Percentiles rank a stretch among this genome's conserved stretches.
Conservation (phyloP, 2,797 vertebrate species). For the Cephalopachus bancanus region DNA sequence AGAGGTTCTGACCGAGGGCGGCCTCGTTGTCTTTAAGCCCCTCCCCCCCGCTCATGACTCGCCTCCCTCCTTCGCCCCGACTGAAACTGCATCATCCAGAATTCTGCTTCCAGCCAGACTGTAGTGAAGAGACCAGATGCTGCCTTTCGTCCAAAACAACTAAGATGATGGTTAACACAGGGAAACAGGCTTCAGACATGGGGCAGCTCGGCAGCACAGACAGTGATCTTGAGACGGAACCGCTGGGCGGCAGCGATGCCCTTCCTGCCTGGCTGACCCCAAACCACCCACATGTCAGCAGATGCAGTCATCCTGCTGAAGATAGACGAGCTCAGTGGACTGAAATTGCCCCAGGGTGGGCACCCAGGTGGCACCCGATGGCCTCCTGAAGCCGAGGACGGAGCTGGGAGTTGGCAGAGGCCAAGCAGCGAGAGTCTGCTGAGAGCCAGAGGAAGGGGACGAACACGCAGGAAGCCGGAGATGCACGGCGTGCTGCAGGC, state of each 20-base stretch:
- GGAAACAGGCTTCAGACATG: not conserved
- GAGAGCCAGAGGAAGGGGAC: not conserved
- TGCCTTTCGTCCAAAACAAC: not conserved
- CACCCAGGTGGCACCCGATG: too few relatives aligned
- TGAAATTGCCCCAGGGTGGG: too few relatives aligned
- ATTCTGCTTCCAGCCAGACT: not conserved
- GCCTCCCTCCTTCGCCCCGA: not conserved
- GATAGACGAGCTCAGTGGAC: too few relatives aligned
- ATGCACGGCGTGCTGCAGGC: too few relatives aligned
- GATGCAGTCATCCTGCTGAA: too few relatives aligned
- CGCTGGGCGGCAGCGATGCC: too few relatives aligned
- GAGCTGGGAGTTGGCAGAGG: not conserved
- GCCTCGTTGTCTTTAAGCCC: too few relatives aligned
- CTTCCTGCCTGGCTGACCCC: too few relatives aligned
- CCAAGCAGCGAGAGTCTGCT: not conserved
- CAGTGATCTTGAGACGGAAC: not conserved
- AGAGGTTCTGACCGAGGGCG: not conserved
- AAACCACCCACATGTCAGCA: too few relatives aligned
- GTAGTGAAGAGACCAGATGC: not conserved
- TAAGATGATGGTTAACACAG: not conserved
- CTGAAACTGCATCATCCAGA: not conserved
- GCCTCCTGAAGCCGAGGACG: too few relatives aligned
- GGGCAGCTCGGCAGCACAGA: too few relatives aligned
- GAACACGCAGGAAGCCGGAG: not conserved
- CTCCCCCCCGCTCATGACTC: too few relatives aligned